Conservation (phyloP, 2,113 vertebrate genomes). For the Sinocyclocheilus anshuiensis region DNA sequence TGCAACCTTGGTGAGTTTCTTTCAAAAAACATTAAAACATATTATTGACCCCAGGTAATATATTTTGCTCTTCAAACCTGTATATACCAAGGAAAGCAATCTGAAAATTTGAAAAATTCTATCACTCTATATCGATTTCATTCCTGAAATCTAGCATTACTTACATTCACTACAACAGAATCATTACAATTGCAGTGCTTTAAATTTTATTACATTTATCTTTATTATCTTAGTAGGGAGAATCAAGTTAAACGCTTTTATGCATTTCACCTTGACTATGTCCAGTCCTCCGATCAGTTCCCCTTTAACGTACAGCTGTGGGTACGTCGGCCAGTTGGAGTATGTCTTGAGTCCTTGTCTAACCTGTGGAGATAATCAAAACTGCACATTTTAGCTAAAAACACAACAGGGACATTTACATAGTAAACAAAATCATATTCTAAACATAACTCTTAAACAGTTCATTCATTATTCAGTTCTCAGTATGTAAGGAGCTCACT, state of each 20-base stretch:
- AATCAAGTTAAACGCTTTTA: background rate
- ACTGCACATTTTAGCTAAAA: background rate
- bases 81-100: too few species aligned
- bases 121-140: too few species aligned
- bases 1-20: too few species aligned
- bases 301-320: slow-evolving; percentile 93
- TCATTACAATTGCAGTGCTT: too few species aligned
- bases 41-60: too few species aligned
- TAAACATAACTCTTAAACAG: background rate
- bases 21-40: too few species aligned
- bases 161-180: too few species aligned
- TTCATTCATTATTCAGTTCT: background rate
- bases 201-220: too few species aligned
- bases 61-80: too few species aligned
- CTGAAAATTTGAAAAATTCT: too few species aligned
- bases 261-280: slow-evolving; percentile 84
- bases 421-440: background rate
- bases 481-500: background rate
- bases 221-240: too few species aligned
- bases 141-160: too few species aligned
- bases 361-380: slow-evolving; percentile 38
- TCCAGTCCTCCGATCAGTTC: slow-evolving; percentile 93
- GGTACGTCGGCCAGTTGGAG: slow-evolving; percentile 96
- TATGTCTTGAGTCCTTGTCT: slow-evolving; percentile 88
- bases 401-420: background rate